Conservation (phyloP, 1,140 invertebrate species). For the Araneus ventricosus region DNA sequence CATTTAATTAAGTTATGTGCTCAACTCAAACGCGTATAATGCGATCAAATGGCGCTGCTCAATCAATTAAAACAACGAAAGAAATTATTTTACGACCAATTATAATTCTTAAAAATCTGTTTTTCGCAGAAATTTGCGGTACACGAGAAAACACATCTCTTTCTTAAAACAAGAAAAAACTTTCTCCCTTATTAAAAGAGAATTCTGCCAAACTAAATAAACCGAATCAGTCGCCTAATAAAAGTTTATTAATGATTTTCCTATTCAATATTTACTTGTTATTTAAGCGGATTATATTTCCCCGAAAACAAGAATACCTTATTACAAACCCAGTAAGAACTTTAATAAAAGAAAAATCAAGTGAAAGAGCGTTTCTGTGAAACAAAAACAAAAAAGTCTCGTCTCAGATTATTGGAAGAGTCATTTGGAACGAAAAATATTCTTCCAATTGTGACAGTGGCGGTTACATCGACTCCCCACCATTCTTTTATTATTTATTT, state of each 20-base stretch:
- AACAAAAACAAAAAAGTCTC: slow-evolving; percentile 13
- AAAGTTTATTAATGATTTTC: slow-evolving; percentile 62
- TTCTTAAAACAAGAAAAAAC: not conserved
- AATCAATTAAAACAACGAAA: slow-evolving; percentile 33
- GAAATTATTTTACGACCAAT: slow-evolving; percentile 4
- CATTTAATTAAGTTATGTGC: not conserved
- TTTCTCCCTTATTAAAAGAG: not conserved
- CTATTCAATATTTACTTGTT: slow-evolving; percentile 68
- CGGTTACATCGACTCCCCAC: slow-evolving; percentile 41
- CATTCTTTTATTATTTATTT: not conserved
- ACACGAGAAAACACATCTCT: not conserved
- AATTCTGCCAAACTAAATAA: slow-evolving; percentile 14
- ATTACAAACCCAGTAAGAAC: slow-evolving; percentile 56
- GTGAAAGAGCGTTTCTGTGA: slow-evolving; percentile 20
- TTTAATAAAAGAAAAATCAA: slow-evolving; percentile 59
- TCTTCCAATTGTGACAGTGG: slow-evolving; percentile 55
- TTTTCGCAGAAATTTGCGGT: not conserved
- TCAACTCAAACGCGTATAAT: not conserved
- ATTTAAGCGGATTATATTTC: slow-evolving; percentile 63
- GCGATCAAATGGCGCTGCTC: slow-evolving; percentile 15
- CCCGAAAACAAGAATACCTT: slow-evolving; percentile 48
- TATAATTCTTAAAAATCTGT: slow-evolving; percentile 31
- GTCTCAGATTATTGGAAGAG: slow-evolving; percentile 53
- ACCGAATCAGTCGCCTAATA: slow-evolving; percentile 45
- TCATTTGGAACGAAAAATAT: slow-evolving; percentile 38